Evolutionary conservation across 2,888 invertebrate species (phyloP).

Genomic region (Ophraella communa): DNA sequence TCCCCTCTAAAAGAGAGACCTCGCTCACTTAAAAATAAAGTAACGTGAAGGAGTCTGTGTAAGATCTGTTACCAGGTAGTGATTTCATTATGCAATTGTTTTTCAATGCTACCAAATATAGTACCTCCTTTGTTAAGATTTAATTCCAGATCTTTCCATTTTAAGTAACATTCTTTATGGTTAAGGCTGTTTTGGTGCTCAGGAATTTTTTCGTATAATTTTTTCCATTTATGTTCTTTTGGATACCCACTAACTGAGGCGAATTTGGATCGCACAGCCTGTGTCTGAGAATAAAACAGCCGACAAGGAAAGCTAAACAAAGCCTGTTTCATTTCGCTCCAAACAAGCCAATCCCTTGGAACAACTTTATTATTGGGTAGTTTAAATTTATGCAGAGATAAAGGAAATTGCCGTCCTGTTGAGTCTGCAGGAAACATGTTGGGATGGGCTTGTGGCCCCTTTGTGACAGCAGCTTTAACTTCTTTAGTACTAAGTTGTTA

Average conservation of each 20-base stretch:
- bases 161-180: no score
- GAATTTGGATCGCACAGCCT: constrained; percentile 5
- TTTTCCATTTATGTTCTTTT: constrained; percentile 7
- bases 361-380: constrained; percentile 1
- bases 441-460: not conserved
- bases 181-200: constrained; percentile 4
- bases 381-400: constrained; percentile 10
- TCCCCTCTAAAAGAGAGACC: not conserved
- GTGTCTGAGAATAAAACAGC: constrained; percentile 10
- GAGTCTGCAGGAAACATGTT: constrained; percentile 7
- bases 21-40: constrained; percentile 1
- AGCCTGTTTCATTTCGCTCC: constrained; percentile 7
- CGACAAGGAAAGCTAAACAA: constrained; percentile 7
- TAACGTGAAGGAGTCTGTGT: not conserved
- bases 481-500: no score
- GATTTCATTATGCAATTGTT: no score
- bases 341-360: constrained; percentile 10
- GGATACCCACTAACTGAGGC: constrained; percentile 11
- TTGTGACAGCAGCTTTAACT: constrained; percentile 6
- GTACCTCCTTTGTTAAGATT: no score
- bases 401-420: constrained; percentile 9
- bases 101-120: no score
- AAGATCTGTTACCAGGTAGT: no score
- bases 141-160: no score
- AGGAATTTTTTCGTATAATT: not conserved